These are phyloP conservation scores for Macroteleia sp. DNA, from an alignment of 2,888 invertebrate genomes.

Conservation along the genomic window DNA sequence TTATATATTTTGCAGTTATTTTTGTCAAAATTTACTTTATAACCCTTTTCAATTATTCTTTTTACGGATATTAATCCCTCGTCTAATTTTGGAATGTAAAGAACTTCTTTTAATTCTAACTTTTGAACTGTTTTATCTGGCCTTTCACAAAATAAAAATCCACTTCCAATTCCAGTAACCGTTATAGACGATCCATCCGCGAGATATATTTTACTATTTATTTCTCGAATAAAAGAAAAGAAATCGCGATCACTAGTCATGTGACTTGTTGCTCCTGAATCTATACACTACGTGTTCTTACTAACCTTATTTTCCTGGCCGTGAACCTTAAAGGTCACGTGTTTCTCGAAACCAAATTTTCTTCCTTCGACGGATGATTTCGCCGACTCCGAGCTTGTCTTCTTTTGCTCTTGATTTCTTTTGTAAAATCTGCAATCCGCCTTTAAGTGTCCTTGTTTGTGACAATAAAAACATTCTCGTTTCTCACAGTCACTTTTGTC, in stretches of 20 bases:
- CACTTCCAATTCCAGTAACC: constrained; percentile 27
- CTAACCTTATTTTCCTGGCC: too few species aligned
- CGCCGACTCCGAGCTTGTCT: too few species aligned
- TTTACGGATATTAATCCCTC: constrained; percentile 65
- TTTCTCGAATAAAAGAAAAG: neutral
- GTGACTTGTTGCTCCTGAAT: constrained; percentile 39
- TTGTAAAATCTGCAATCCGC: too few species aligned
- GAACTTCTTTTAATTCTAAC: constrained; percentile 56
- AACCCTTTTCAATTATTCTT: constrained; percentile 30
- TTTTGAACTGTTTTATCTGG: neutral
- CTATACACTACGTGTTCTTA: constrained; percentile 9
- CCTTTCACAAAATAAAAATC: neutral
- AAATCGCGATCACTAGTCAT: constrained; percentile 24
- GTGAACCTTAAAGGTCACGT: too few species aligned
- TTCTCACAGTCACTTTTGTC: too few species aligned
- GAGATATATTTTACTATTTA: constrained; percentile 3
- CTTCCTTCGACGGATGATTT: too few species aligned
- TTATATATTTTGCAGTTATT: constrained; percentile 43
- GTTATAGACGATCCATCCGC: constrained; percentile 18
- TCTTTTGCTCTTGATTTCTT: too few species aligned
- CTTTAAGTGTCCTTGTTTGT: too few species aligned
- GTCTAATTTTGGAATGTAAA: constrained; percentile 61
- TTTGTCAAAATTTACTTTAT: constrained; percentile 44
- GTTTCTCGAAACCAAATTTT: too few species aligned
- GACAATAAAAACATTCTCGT: too few species aligned